These are phyloP conservation scores for Lingula anatina DNA, from an alignment of 2,888 invertebrate genomes.

Conservation along the genomic window DNA sequence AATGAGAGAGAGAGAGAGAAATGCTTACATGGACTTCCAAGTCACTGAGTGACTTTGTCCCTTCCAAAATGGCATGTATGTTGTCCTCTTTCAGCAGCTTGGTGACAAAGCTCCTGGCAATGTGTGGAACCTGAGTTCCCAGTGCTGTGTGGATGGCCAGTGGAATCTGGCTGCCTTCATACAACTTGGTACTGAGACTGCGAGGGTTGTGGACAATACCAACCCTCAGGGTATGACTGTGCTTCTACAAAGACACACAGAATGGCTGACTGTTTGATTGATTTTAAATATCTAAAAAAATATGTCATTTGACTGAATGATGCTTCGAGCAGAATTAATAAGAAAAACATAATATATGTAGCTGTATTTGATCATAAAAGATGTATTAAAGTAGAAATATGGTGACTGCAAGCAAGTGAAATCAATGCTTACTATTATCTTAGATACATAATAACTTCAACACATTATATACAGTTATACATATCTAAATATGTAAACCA, in stretches of 20 bases:
- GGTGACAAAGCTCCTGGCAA: conserved; percentile 53
- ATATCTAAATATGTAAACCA: no score
- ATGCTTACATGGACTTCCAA: conserved; percentile 54
- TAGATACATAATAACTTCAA: no score
- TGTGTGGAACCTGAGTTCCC: conserved; percentile 41
- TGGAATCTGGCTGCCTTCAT: conserved; percentile 12
- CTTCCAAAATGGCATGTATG: conserved; percentile 37
- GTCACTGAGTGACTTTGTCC: conserved; percentile 50
- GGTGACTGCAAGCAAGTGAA: no score
- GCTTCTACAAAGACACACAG: conserved; percentile 51
- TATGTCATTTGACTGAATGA: no score
- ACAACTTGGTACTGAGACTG: conserved; percentile 16
- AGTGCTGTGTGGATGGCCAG: conserved; percentile 52
- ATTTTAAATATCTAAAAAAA: no score
- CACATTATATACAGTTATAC: no score
- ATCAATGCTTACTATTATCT: no score
- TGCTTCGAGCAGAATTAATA: no score
- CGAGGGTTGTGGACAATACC: conserved; percentile 52
- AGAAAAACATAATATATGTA: no score
- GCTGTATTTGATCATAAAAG: no score
- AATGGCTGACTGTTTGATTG: no score
- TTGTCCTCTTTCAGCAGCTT: conserved; percentile 56
- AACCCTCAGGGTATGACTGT: conserved; percentile 50
- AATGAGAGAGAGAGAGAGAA: background rate
- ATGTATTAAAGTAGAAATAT: no score